A percentile compares a stretch with the other conserved stretches of the same genome.
Evolutionary conservation across 1,140 invertebrate genomes (phyloP).

Genomic region (Lasioglossum albipes): DNA sequence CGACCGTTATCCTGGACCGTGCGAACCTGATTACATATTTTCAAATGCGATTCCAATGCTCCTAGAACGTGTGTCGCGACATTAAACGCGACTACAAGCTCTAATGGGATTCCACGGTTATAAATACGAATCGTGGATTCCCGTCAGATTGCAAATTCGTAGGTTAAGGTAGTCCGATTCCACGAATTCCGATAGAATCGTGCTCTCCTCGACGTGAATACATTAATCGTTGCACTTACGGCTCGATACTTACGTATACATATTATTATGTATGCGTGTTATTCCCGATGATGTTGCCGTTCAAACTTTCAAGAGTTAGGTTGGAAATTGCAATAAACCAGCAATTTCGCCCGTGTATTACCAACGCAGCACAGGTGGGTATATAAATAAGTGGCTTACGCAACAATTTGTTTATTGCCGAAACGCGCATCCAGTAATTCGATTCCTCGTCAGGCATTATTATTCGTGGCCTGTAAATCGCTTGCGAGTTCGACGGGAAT

Average conservation of each 20-base stretch:
- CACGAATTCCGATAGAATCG: neutral
- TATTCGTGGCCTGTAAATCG: neutral
- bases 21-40: neutral
- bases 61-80: neutral
- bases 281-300: neutral
- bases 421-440: too few species aligned
- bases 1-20: neutral
- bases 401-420: constrained; percentile 48
- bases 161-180: neutral
- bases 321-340: neutral
- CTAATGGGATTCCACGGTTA: neutral
- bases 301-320: too few species aligned
- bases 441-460: too few species aligned
- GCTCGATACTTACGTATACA: too few species aligned
- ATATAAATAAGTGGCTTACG: constrained; percentile 47
- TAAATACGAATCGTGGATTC: neutral
- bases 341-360: neutral
- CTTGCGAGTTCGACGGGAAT: neutral
- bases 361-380: neutral
- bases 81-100: neutral
- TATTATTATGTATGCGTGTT: neutral
- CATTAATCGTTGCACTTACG: neutral
- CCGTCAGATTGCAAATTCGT: neutral
- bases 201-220: neutral
- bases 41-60: neutral